Evolutionary conservation across 2,888 invertebrate species (phyloP).

Genomic region (Esperia sulphurella): DNA sequence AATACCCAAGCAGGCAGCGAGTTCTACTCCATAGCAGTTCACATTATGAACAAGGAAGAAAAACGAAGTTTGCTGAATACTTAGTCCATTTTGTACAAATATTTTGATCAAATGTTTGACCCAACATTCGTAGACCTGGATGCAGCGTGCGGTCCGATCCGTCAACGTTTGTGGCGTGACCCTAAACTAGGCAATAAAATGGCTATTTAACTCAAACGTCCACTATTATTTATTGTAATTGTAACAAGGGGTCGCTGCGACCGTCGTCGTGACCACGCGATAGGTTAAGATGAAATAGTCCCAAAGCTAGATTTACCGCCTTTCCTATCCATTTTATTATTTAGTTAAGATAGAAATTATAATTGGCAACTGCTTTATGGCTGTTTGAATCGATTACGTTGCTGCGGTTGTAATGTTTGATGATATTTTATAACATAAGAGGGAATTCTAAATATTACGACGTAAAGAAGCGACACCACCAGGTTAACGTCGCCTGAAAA

Average conservation of each 20-base stretch:
- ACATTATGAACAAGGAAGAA: too few relatives aligned
- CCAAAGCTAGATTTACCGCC: constrained; percentile 17
- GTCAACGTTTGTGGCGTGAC: constrained; percentile 22
- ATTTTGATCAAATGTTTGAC: constrained; percentile 13
- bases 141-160: constrained; percentile 20
- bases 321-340: constrained; percentile 3
- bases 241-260: constrained; percentile 28
- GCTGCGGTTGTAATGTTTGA: too few relatives aligned
- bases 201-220: constrained; percentile 32
- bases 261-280: constrained; percentile 22
- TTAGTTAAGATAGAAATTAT: constrained; percentile 7
- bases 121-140: constrained; percentile 5
- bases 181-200: constrained; percentile 27
- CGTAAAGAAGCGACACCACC: too few relatives aligned
- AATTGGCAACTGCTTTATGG: neutral
- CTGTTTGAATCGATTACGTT: neutral
- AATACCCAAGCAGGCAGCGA: too few relatives aligned
- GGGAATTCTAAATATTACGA: too few relatives aligned
- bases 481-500: too few relatives aligned
- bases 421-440: too few relatives aligned
- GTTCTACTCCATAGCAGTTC: too few relatives aligned
- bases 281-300: constrained; percentile 15
- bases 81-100: too few relatives aligned
- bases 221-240: constrained; percentile 46
- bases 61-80: too few relatives aligned